phyloP scores from a whole-genome alignment of 2,888 invertebrate genomes.

The Apodemia hepburni region DNA sequence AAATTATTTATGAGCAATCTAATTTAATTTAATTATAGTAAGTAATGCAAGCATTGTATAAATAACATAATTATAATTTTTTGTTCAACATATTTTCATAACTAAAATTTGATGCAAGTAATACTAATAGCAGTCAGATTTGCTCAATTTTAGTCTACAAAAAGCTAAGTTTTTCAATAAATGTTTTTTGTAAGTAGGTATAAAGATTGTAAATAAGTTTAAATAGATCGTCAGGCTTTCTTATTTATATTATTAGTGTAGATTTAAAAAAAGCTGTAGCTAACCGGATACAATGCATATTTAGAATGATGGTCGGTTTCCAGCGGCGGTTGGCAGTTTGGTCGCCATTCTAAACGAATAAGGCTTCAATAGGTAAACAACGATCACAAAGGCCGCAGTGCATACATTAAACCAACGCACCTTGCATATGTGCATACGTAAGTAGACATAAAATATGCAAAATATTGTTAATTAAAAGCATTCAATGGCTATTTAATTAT shows the following conservation, averaged over 20 bases:
- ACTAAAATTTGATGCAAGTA: background rate
- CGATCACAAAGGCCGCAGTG: conserved; percentile 17
- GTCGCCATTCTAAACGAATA: background rate
- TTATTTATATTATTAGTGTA: too few relatives aligned
- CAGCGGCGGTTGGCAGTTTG: background rate
- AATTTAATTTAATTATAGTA: background rate
- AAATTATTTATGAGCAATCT: background rate
- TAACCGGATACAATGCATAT: background rate
- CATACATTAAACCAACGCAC: conserved; percentile 26
- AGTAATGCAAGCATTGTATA: background rate
- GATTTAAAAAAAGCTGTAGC: background rate
- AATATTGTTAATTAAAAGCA: conserved; percentile 32
- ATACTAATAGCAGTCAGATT: too few relatives aligned
- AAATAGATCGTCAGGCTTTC: too few relatives aligned
- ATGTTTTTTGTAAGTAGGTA: too few relatives aligned
- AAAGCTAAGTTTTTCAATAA: too few relatives aligned
- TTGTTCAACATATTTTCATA: background rate
- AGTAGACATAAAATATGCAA: conserved; percentile 31
- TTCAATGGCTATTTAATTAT: conserved; percentile 30
- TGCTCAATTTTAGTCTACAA: too few relatives aligned
- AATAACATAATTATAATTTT: background rate
- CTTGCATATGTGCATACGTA: conserved; percentile 31
- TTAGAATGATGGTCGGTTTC: background rate
- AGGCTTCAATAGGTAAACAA: conserved; percentile 28
- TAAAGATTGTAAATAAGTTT: too few relatives aligned